phyloP scores from a whole-genome alignment of 2,797 vertebrate species.

The Rhodeus uyekii region DNA sequence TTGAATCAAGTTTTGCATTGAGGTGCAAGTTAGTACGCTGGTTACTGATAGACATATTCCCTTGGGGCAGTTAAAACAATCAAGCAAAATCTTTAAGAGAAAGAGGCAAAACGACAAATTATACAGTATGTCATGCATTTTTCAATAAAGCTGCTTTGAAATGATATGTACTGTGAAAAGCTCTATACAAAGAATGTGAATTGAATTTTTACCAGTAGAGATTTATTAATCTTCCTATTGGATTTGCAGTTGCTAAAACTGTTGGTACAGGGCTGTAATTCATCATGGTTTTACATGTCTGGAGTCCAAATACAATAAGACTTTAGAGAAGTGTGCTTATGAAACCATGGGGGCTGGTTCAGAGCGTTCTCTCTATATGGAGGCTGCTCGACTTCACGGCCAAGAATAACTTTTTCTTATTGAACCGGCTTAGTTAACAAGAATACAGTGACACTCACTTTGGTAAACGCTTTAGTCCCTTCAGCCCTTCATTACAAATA shows the following conservation, averaged over 20 bases:
- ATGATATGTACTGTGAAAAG: not conserved
- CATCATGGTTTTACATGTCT: not conserved
- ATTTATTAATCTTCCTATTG: not conserved
- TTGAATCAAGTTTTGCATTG: constrained; percentile 76
- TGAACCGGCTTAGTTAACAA: not conserved
- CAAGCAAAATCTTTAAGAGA: not conserved
- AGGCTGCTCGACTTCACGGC: not conserved
- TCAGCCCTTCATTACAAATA: not conserved
- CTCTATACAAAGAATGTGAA: not conserved
- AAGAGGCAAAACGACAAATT: not conserved
- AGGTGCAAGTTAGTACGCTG: constrained; percentile 79
- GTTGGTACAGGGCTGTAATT: not conserved
- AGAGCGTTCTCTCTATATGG: constrained; percentile 10
- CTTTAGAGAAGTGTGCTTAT: constrained; percentile 34
- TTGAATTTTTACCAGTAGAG: not conserved
- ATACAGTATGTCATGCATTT: not conserved
- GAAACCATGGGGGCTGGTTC: constrained; percentile 9
- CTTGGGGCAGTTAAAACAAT: constrained; percentile 24
- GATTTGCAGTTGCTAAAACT: not conserved
- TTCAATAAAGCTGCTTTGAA: not conserved
- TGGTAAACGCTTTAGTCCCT: constrained; percentile 9
- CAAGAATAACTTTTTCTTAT: not conserved
- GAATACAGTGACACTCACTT: not conserved
- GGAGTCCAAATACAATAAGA: constrained; percentile 5
- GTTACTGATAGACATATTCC: constrained; percentile 64